Evolutionary conservation across 2,888 invertebrate species (phyloP), one percentile per base, ranked within the genome.

Genomic region (Ethmia dodecea): DNA sequence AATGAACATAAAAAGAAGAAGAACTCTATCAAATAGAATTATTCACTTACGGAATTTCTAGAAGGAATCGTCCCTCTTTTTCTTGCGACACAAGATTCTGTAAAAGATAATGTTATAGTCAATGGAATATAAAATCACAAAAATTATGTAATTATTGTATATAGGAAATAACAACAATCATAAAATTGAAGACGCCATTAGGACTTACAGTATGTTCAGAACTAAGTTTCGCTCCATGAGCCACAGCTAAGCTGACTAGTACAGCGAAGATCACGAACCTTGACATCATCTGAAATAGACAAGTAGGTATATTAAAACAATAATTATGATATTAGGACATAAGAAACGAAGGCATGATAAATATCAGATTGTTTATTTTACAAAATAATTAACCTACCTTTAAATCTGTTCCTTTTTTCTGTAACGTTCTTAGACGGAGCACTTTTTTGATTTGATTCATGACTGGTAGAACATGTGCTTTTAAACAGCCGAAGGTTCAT

Each of bases 31-130:
- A 27, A 15, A 12, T 30, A n/a, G n/a, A n/a, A n/a, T n/a, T n/a
- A n/a, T n/a, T n/a, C n/a, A 48, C 45, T 48, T 42, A 48, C 47
- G 45, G 43, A 27, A 40, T 15, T 33, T 37, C 31, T 31, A 47
- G 29, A n/a, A n/a, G n/a, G 8, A 37, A 25, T 39, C 44, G 28
- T 11, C 33, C 29, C 34, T 47, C 41, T 20, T 12, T 36, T 8
- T 44, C 40, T 15, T 34, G 4, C 16, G 35, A 16, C 3, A 26
- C 16, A 8, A 40, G n/a, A 11, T 44, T 37, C 48, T 48, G 31
- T 8, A 40, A 43, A 24, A 3, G 29, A 22, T 1, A 22, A 22
- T 22, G 3, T 8, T 22, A 22, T 8, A 22, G 5, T 22, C n/a
- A 22, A 22, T 22, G 22, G 8, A 8, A 5, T 22, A 22, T 22